Evolutionary conservation across 2,797 vertebrate genomes (phyloP).

Genomic region (Lophius americanus): DNA sequence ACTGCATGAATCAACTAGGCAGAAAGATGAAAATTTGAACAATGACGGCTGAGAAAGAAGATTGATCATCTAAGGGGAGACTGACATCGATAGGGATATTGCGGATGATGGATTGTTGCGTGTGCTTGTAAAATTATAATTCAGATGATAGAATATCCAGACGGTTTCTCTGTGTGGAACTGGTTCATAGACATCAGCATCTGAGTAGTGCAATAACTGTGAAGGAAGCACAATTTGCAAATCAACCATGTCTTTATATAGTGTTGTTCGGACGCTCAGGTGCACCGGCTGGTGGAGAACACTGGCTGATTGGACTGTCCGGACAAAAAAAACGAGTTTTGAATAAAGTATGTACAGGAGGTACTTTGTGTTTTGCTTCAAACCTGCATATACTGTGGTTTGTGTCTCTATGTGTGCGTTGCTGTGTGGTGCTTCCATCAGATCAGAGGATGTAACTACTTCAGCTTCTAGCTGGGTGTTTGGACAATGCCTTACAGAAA

Average conservation of each 20-base stretch:
- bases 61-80: too few relatives aligned
- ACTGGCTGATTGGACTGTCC: slow-evolving; percentile 29
- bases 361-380: slow-evolving; percentile 23
- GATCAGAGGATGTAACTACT: too few relatives aligned
- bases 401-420: slow-evolving; percentile 3
- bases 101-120: too few relatives aligned
- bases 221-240: slow-evolving; percentile 25
- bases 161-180: slow-evolving; percentile 2
- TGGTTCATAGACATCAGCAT: not conserved
- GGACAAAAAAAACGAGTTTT: slow-evolving; percentile 51
- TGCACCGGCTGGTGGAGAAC: slow-evolving; percentile 38
- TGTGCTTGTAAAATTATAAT: too few relatives aligned
- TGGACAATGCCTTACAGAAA: slow-evolving; percentile 22
- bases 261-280: slow-evolving; percentile 39
- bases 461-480: too few relatives aligned
- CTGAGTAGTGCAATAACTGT: slow-evolving; percentile 12
- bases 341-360: slow-evolving; percentile 36
- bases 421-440: not conserved
- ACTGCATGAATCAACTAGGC: too few relatives aligned
- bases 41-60: too few relatives aligned
- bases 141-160: not conserved
- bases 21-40: too few relatives aligned
- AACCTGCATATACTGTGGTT: slow-evolving; percentile 3
- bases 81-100: too few relatives aligned
- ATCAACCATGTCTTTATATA: slow-evolving; percentile 6